Evolutionary conservation across 2,797 vertebrate genomes (phyloP), one percentile per base, ranked within the genome.

Genomic region (Otolemur crassicaudatus): DNA sequence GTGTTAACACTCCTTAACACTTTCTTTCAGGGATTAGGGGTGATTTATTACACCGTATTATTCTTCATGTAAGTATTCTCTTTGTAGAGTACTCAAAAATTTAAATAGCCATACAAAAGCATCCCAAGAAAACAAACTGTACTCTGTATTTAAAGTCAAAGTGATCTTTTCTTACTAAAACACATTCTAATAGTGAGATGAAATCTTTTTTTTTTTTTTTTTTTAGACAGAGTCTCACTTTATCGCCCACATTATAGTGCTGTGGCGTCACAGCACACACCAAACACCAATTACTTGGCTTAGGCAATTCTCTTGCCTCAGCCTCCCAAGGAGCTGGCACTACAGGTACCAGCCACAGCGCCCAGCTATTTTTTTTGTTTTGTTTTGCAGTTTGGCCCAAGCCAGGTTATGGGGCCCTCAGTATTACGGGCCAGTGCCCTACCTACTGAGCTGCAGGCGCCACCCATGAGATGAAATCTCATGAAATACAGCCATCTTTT

Each of bases 71-170:
- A 80, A 67, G 29, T 43, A 22, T 43, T 84, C 13, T 72, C 31
- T 49, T 90, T 72, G 3, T 65, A 61, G 17, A 80, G 40, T 86
- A 88, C 25, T 93, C 29, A 58, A 43, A 91, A 61, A 91, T 91
- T 60, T 60, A 58, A 87, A n/a, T 56, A 67, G 31, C 43, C 69
- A 25, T 63, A 23, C 46, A 92, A 82, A 12, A 86, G 14, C 73
- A 79, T 87, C 56, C 69, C 40, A 61, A 43, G n/a, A n/a, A 88
- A 83, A 84, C 40, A 87, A 58, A 37, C 9, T 53, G 2, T 58
- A 56, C 63, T 89, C 56, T n/a, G 2, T 85, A 58, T 81, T 92
- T 85, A 25, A 85, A 94, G 89, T 53, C 25, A 70, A 81, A 81
- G 37, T 63, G 16, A 56, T 58, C 27, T 86, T 76, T 95, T 72